Conservation (phyloP, 2,888 invertebrate genomes). For the Rhagium mordax region DNA sequence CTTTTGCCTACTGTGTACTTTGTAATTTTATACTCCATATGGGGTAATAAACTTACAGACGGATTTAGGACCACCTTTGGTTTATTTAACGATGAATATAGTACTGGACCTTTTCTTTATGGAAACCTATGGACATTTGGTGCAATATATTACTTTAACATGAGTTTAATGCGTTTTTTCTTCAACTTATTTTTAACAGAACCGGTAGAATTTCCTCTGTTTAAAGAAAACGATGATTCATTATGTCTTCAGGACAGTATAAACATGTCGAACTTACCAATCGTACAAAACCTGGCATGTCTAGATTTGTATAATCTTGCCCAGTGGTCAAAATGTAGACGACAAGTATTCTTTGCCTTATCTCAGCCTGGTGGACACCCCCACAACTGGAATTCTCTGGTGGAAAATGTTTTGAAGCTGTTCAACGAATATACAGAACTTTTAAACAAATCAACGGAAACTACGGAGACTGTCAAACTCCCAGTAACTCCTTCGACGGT, state of each 20-base stretch:
- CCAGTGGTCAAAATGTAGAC: slow-evolving; percentile 75
- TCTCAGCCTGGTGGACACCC: slow-evolving; percentile 91
- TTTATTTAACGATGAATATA: slow-evolving; percentile 70
- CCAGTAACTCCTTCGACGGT: slow-evolving; percentile 27
- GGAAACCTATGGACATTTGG: slow-evolving; percentile 81
- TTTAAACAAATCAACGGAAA: slow-evolving; percentile 69
- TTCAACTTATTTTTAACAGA: slow-evolving; percentile 82
- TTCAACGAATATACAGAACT: slow-evolving; percentile 79
- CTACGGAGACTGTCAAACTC: slow-evolving; percentile 38
- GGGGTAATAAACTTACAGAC: slow-evolving; percentile 74
- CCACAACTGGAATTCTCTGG: slow-evolving; percentile 86
- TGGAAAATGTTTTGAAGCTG: slow-evolving; percentile 76
- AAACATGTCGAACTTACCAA: slow-evolving; percentile 75
- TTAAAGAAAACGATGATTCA: slow-evolving; percentile 66
- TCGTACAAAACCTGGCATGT: slow-evolving; percentile 84
- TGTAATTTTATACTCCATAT: slow-evolving; percentile 75
- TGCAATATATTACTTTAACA: slow-evolving; percentile 79
- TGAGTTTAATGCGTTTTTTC: slow-evolving; percentile 80
- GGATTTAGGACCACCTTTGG: slow-evolving; percentile 73
- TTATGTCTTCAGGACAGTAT: slow-evolving; percentile 78
- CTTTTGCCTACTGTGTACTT: slow-evolving; percentile 77
- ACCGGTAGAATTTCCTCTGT: slow-evolving; percentile 78
- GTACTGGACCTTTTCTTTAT: slow-evolving; percentile 71
- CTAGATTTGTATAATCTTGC: slow-evolving; percentile 81
- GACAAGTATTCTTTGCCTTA: slow-evolving; percentile 79